Percentiles rank a stretch among this genome's conserved stretches.
Evolutionary conservation across 1,140 invertebrate genomes (phyloP).

Genomic region (Leucophenga varia): DNA sequence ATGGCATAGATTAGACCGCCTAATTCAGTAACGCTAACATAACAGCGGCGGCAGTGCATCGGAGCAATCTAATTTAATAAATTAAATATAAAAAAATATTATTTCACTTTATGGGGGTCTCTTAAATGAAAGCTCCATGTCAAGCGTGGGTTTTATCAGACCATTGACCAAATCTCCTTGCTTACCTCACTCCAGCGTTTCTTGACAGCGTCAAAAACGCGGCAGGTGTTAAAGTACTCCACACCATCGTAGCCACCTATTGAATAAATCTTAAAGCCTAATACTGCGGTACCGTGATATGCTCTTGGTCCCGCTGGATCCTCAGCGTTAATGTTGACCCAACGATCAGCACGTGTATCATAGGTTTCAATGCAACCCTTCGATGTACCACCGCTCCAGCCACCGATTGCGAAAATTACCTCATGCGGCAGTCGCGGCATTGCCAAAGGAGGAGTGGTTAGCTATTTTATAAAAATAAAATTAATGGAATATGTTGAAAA

Average conservation of each 20-base stretch:
- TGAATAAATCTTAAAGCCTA: slow-evolving; percentile 72
- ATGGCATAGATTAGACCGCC: slow-evolving; percentile 79
- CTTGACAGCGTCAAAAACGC: slow-evolving; percentile 67
- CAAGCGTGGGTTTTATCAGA: too few species aligned
- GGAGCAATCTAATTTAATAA: slow-evolving; percentile 59
- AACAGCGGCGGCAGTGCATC: slow-evolving; percentile 64
- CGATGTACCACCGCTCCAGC: slow-evolving; percentile 78
- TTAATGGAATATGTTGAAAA: slow-evolving; percentile 22
- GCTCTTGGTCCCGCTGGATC: slow-evolving; percentile 66
- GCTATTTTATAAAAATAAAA: slow-evolving; percentile 35
- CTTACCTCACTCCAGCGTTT: slow-evolving; percentile 68
- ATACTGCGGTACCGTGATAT: slow-evolving; percentile 73
- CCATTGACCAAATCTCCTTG: background rate
- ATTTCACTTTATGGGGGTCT: background rate
- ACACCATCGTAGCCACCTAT: slow-evolving; percentile 77
- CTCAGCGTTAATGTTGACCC: slow-evolving; percentile 64
- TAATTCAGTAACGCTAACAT: slow-evolving; percentile 66
- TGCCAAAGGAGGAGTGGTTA: slow-evolving; percentile 64
- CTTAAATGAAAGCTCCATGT: background rate
- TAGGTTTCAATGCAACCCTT: slow-evolving; percentile 79
- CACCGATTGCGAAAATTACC: slow-evolving; percentile 73
- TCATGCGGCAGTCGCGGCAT: slow-evolving; percentile 70
- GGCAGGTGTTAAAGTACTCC: slow-evolving; percentile 72
- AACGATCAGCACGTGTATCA: slow-evolving; percentile 69
- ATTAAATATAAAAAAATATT: too few species aligned